Evolutionary conservation across 2,113 vertebrate species (phyloP).

Genomic region (Aptenodytes forsteri): DNA sequence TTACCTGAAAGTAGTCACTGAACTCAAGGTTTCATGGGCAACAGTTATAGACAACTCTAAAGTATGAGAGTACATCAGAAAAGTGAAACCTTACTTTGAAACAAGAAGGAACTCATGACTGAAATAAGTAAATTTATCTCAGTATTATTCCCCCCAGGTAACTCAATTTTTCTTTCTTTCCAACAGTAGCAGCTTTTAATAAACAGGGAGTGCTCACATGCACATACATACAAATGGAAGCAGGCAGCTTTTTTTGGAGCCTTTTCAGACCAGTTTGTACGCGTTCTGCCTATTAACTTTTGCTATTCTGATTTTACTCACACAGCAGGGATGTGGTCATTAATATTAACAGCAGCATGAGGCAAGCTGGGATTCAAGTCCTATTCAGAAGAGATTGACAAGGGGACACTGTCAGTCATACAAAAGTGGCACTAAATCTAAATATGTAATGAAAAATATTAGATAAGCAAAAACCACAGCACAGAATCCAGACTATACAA

Average conservation of each 20-base stretch:
- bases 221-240: not conserved
- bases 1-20: not conserved
- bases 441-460: not conserved
- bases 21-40: not conserved
- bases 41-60: not conserved
- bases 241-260: not conserved
- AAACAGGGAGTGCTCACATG: not conserved
- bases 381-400: not conserved
- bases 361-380: not conserved
- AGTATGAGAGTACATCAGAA: not conserved
- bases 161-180: not conserved
- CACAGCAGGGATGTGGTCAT: not conserved
- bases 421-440: not conserved
- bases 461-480: not conserved
- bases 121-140: not conserved
- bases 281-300: not conserved
- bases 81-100: not conserved
- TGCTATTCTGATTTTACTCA: slow-evolving; percentile 7
- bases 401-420: not conserved
- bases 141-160: not conserved
- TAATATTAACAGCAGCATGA: slow-evolving; percentile 20
- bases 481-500: not conserved
- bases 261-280: not conserved
- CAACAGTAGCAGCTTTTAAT: not conserved
- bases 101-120: not conserved